These are phyloP conservation scores for Drosophila neotestacea DNA, from an alignment of 2,888 invertebrate species.

Conservation along the genomic window DNA sequence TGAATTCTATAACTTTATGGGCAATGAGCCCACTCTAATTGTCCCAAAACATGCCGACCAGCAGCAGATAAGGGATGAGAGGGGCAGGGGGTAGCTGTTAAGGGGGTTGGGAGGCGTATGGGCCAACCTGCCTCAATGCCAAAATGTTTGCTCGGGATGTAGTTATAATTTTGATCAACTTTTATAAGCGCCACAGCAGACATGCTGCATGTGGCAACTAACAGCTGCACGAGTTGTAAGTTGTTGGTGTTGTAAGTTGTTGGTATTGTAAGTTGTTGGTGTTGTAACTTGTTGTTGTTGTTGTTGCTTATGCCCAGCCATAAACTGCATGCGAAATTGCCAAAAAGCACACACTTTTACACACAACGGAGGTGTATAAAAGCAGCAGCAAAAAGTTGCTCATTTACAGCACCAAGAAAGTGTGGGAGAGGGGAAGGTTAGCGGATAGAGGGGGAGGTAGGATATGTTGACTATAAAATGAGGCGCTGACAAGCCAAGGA, in stretches of 20 bases:
- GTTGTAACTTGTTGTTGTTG: conserved; percentile 40
- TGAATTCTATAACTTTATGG: conserved; percentile 79
- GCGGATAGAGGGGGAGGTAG: not conserved
- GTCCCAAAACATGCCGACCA: conserved; percentile 45
- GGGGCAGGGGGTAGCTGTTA: not conserved
- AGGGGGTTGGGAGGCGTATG: not conserved
- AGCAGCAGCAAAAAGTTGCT: conserved; percentile 65
- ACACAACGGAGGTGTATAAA: conserved; percentile 31
- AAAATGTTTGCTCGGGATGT: conserved; percentile 58
- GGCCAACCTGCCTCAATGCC: conserved; percentile 48
- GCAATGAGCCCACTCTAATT: conserved; percentile 73
- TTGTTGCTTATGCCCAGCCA: conserved; percentile 61
- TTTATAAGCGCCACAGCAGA: conserved; percentile 57
- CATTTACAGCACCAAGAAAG: conserved; percentile 60
- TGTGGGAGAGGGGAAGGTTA: not conserved
- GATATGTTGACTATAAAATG: conserved; percentile 66
- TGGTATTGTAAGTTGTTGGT: conserved; percentile 32
- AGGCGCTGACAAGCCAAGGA: conserved; percentile 68
- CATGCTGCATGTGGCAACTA: conserved; percentile 55
- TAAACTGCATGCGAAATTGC: conserved; percentile 76
- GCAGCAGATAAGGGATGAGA: not conserved
- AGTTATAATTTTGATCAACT: conserved; percentile 81
- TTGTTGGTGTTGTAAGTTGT: conserved; percentile 29
- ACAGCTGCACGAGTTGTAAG: conserved; percentile 65
- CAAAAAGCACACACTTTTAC: conserved; percentile 60